Base-by-base conservation (phyloP, 2,113 vertebrate genomes). In the Addax nasomaculatus region DNA sequence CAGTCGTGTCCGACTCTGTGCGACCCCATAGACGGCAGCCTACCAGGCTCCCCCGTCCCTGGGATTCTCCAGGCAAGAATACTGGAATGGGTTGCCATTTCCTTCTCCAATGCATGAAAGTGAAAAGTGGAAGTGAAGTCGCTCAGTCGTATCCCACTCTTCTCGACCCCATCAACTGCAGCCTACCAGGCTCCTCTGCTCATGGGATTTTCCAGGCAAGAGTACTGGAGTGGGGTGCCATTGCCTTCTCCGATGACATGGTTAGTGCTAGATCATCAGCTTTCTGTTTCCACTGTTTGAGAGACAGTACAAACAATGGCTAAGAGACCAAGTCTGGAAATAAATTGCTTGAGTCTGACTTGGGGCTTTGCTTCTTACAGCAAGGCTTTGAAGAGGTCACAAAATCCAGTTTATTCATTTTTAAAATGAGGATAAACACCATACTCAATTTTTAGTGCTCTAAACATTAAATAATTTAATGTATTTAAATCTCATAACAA, bases 381-480 rank as follows among this genome's bases (percentile, higher is more conserved):
- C 45, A 60, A 55, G 57, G 49, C 16, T 62, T 33, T 84, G 10
- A 36, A 39, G 3, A 88, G 12, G 33, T 84, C 11, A 49, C 9
- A 16, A 78, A 89, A 25, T 36, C 70, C 19, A 76, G 3, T 39
- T 62, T 88, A 49, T 53, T 87, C 15, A 17, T 60, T 36, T 58
- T 6, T 29, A 67, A 80, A 78, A 93, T 30, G 43, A 19, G 16
- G 39, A 29, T 11, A 39, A 33, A 45, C 9, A 33, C 9, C 51
- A 2, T 33, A 64, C 2, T 51, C 55, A 86, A 8, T 10, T 53
- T 45, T 47, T 30, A 62, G 14, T 85, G 23, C 11, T 67, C 0
- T 70, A 39, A 11, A 21, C 49, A 58, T 93, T 89, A 76, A 89
- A 11, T 36, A 94, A 91, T 55, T 62, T 43, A 79, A 79, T 67